Evolutionary conservation across 2,797 vertebrate genomes (phyloP), one percentile per base, ranked within the genome.

Genomic region (Notolabrus celidotus): DNA sequence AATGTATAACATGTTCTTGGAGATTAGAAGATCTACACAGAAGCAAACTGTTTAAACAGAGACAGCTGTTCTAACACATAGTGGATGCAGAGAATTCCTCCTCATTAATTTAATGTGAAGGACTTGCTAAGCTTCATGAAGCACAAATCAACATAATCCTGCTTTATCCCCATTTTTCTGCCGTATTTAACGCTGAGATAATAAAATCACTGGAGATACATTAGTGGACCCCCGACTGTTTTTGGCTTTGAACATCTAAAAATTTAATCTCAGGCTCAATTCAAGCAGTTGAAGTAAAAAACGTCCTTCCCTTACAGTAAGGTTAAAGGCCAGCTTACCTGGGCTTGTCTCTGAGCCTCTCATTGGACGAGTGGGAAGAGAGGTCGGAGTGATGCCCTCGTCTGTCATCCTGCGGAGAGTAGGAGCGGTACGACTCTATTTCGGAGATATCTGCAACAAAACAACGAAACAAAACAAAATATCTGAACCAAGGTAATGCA

Each of bases 371-470:
- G 91, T 98, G 97, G 0, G 94, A 97, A n/a, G 98, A 98, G 34
- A 95, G 86, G 87, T 99, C 97, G 0, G 97, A 99, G 88, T 94
- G 95, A 38, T 95, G 96, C 19, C 91, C 91, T 55, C 89, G 92
- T 39, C 94, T 90, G 23, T 97, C 97, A 6, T 98, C 97, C 74
- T 95, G 95, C 43, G 97, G 97, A 1, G 97, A 99, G 84, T 95
- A 96, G 15, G 98, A 99, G 54, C 94, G 96, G 83, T 97, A 97
- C 53, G 98, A 99, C 86, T 97, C 98, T 66, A 99, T 98, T 92
- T 99, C 98, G 0, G 97, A 99, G 90, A 99, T 96, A 86, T 99
- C 98, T 99, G 91, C 25, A 85, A 88, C 41, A 86, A 16, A 54
- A 36, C 20, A 41, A 71, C 33, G 60, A 16, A 47, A 38, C 20